Conservation (phyloP, 1,140 invertebrate species). For the Copidosoma floridanum region DNA sequence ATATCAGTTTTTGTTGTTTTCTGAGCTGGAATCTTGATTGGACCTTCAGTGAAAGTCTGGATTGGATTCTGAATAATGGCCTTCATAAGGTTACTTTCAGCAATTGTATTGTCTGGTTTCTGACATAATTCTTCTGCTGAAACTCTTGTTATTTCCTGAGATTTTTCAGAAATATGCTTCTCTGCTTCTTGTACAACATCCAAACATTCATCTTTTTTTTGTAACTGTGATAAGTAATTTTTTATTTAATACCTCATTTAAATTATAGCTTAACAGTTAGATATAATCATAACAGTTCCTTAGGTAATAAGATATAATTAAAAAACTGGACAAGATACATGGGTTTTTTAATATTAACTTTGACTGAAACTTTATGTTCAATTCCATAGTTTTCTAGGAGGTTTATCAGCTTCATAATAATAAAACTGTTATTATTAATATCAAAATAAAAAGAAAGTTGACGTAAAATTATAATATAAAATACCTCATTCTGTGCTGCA, state of each 20-base stretch:
- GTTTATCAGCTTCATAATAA: background rate
- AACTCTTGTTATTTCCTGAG: slow-evolving; percentile 28
- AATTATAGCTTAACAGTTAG: no score
- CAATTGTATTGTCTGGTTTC: slow-evolving; percentile 7
- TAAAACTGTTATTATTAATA: background rate
- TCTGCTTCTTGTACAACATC: slow-evolving; percentile 28
- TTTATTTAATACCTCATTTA: no score
- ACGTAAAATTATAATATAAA: background rate
- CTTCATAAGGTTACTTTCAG: no score
- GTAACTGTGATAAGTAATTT: background rate
- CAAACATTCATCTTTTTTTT: background rate
- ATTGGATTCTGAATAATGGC: slow-evolving; percentile 13
- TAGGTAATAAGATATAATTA: no score
- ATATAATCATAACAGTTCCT: no score
- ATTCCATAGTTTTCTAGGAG: no score
- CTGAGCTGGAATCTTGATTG: no score
- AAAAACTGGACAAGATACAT: no score
- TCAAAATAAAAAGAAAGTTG: background rate
- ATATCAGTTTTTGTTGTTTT: slow-evolving; percentile 13
- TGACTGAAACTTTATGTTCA: no score
- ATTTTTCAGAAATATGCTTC: slow-evolving; percentile 17
- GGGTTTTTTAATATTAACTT: no score
- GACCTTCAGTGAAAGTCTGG: slow-evolving; percentile 17
- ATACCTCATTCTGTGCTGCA: slow-evolving; percentile 15
- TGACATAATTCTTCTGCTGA: slow-evolving; percentile 25